Base-by-base conservation (phyloP, 2,888 invertebrate genomes). In the Aspidiotus rigidus region DNA sequence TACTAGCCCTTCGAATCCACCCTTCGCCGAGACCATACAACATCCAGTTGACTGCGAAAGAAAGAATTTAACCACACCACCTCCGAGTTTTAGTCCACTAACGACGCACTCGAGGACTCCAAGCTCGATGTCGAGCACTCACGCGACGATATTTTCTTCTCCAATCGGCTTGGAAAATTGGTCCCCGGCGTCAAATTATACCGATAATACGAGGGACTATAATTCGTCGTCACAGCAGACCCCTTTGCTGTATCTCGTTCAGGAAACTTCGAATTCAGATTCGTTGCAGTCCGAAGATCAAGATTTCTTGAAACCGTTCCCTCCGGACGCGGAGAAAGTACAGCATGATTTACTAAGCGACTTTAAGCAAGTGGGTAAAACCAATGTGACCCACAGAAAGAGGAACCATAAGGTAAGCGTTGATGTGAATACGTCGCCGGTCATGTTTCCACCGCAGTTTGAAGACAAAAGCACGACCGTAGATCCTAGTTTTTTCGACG, bases 291-390 rank as follows among this genome's bases (percentile, higher is more conserved):
- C 60, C 6, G 59, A n/a, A 9, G 44, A 40, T 5, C 15, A 44
- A n/a, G 53, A 39, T 60, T 67, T 67, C 49, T n/a, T 59, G 15
- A 67, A 59, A 60, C 67, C 67, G 59, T 60, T 56, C 16, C 60
- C 67, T 1, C 67, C 49, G 16, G 49, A 57, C 44, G 60, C 59
- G 60, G 28, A 53, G 10, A 59, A 5, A 8, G 39, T 28, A 10
- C 5, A 59, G 9, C 59, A 28, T 6, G 39, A 59, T 28, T 13
- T 59, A 39, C 7, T 9, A 3, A 3, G 3, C 17, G 59, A 59
- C 7, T 28, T 59, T 17, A 59, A 28, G 13, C 7, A 11, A 39
- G 17, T 11, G 11, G 49, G 49, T 13, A 49, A 49, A 49, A 2
- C 49, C n/a, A 6, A 2, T 3, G 2, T 13, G 49, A n/a, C 10